Conservation (phyloP, 1,140 invertebrate species). For the Hermetia illucens region DNA sequence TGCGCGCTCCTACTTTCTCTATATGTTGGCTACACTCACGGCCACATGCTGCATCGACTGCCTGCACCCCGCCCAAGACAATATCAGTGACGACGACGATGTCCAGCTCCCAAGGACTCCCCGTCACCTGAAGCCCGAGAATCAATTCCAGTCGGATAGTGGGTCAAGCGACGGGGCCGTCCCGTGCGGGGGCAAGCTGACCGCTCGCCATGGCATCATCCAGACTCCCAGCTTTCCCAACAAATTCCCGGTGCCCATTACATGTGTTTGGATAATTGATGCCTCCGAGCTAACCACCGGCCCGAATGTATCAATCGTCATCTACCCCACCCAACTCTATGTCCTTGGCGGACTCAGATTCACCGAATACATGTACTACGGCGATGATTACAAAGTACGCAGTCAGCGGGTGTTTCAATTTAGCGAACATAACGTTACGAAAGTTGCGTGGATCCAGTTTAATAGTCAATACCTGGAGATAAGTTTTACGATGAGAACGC, state of each 20-base stretch:
- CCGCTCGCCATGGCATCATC: constrained; percentile 48
- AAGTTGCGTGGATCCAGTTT: constrained; percentile 50
- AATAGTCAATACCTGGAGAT: constrained; percentile 63
- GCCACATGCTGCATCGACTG: no score
- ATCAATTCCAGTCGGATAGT: no score
- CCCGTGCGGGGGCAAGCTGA: constrained; percentile 47
- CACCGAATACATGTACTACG: constrained; percentile 70
- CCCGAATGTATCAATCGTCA: constrained; percentile 49
- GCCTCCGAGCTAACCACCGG: constrained; percentile 38
- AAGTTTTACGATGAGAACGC: constrained; percentile 51
- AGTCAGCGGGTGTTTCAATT: constrained; percentile 31
- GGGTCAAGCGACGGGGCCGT: no score
- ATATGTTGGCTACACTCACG: neutral
- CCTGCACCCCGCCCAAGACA: no score
- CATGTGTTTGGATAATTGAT: constrained; percentile 76
- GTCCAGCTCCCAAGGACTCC: no score
- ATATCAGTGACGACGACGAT: no score
- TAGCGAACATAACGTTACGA: constrained; percentile 55
- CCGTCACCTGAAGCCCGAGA: no score
- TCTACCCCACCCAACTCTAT: constrained; percentile 80
- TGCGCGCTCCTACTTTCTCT: neutral
- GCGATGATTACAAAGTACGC: constrained; percentile 50
- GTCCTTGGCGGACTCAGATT: constrained; percentile 64
- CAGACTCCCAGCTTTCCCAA: constrained; percentile 71
- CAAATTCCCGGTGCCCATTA: constrained; percentile 61